Evolutionary conservation across 2,797 vertebrate species (phyloP).

Genomic region (Eulemur mongoz): DNA sequence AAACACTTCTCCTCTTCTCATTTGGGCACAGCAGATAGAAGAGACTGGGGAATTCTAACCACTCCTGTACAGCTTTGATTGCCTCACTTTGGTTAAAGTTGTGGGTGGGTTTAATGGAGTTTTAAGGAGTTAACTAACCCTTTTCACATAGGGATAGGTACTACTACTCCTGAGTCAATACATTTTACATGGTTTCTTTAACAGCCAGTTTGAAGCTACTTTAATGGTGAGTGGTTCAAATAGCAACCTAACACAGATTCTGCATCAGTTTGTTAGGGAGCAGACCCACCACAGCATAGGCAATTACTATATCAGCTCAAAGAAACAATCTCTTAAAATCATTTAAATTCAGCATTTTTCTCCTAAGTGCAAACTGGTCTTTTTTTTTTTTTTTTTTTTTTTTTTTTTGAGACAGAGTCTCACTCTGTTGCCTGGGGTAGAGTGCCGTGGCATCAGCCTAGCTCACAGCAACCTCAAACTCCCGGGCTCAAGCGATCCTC

Average conservation of each 20-base stretch:
- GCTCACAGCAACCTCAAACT: too few species aligned
- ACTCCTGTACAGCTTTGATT: background rate
- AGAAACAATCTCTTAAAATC: slow-evolving; percentile 22
- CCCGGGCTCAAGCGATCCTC: too few species aligned
- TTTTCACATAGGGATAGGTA: background rate
- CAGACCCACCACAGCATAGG: background rate
- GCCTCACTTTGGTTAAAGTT: background rate
- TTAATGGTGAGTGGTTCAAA: background rate
- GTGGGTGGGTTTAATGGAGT: background rate
- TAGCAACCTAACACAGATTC: background rate
- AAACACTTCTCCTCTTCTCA: background rate
- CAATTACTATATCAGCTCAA: background rate
- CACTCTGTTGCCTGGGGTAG: too few species aligned
- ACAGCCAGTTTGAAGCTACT: background rate
- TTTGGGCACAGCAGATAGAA: background rate
- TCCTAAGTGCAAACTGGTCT: background rate
- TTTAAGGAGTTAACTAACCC: background rate
- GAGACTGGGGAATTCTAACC: background rate
- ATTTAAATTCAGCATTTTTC: background rate
- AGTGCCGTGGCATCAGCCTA: too few species aligned
- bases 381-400: background rate
- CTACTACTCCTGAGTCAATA: background rate
- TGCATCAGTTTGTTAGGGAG: background rate
- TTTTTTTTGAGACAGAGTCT: too few species aligned
- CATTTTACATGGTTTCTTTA: background rate